phyloP scores from a whole-genome alignment of 2,888 invertebrate genomes.

The Campoplex capitator region DNA sequence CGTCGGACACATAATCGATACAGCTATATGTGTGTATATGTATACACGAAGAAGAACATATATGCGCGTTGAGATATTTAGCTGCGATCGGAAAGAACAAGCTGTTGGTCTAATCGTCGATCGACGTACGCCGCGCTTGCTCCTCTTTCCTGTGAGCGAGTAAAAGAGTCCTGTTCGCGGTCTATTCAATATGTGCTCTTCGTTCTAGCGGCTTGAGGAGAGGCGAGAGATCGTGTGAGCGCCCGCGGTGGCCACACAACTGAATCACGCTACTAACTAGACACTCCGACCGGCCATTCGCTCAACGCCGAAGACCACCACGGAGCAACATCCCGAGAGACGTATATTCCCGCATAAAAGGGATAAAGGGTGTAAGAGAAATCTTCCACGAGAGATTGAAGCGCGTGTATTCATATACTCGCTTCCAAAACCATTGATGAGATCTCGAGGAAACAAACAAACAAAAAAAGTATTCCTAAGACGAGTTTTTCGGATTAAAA shows the following conservation, averaged over 20 bases:
- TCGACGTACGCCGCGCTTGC: constrained; percentile 73
- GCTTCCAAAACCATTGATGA: background rate
- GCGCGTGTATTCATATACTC: background rate
- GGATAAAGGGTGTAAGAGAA: constrained; percentile 28
- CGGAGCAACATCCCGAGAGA: constrained; percentile 57
- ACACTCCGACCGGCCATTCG: constrained; percentile 69
- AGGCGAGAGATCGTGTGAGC: constrained; percentile 72
- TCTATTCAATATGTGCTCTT: constrained; percentile 56
- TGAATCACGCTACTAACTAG: constrained; percentile 79
- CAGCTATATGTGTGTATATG: constrained; percentile 38
- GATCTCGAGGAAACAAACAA: background rate
- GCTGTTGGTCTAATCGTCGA: constrained; percentile 79
- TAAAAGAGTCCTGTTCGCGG: constrained; percentile 58
- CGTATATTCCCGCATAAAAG: constrained; percentile 50
- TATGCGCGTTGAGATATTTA: constrained; percentile 77
- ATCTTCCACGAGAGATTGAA: constrained; percentile 5
- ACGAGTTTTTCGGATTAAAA: background rate
- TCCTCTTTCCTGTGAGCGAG: constrained; percentile 50
- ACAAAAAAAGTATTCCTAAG: background rate
- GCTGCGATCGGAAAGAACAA: constrained; percentile 79
- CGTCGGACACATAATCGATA: constrained; percentile 61
- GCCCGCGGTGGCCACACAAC: constrained; percentile 73
- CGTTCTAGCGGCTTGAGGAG: constrained; percentile 57
- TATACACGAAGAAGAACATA: constrained; percentile 9
- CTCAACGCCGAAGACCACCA: constrained; percentile 72